phyloP scores from a whole-genome alignment of 2,113 vertebrate species.

The Craseonycteris thonglongyai region DNA sequence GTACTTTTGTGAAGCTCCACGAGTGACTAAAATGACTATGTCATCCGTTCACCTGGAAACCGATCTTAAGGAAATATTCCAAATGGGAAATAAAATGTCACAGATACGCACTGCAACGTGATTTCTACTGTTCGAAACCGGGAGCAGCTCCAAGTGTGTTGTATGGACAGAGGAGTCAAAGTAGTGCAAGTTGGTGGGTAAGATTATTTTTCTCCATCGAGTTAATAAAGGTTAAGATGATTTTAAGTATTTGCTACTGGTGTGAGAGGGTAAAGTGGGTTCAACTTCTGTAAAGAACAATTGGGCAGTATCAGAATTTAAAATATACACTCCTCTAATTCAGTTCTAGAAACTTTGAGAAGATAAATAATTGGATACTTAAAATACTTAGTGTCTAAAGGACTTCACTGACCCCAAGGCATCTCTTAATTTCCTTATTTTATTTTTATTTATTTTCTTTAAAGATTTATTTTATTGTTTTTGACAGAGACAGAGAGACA shows the following conservation, averaged over 20 bases:
- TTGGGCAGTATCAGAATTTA: not conserved
- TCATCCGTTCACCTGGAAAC: slow-evolving; percentile 15
- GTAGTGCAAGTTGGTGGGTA: not conserved
- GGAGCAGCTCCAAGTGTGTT: not conserved
- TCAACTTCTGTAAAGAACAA: not conserved
- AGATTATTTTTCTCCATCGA: not conserved
- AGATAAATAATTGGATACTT: not conserved
- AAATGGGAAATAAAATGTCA: slow-evolving; percentile 4
- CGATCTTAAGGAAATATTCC: slow-evolving; percentile 18
- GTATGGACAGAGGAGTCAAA: not conserved
- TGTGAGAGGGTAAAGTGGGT: not conserved
- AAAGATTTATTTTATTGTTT: no score
- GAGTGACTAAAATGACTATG: not conserved
- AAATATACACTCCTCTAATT: not conserved
- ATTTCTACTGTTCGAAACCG: not conserved
- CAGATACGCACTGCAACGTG: not conserved
- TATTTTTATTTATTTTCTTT: no score
- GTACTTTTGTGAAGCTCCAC: slow-evolving; percentile 3
- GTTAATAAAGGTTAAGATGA: not conserved
- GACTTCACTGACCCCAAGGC: not conserved
- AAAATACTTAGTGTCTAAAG: not conserved
- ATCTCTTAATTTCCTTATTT: not conserved
- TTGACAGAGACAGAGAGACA: no score
- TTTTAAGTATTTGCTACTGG: not conserved
- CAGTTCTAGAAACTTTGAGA: not conserved